Evolutionary conservation across 2,113 vertebrate genomes (phyloP).

Genomic region (Anser cygnoides): DNA sequence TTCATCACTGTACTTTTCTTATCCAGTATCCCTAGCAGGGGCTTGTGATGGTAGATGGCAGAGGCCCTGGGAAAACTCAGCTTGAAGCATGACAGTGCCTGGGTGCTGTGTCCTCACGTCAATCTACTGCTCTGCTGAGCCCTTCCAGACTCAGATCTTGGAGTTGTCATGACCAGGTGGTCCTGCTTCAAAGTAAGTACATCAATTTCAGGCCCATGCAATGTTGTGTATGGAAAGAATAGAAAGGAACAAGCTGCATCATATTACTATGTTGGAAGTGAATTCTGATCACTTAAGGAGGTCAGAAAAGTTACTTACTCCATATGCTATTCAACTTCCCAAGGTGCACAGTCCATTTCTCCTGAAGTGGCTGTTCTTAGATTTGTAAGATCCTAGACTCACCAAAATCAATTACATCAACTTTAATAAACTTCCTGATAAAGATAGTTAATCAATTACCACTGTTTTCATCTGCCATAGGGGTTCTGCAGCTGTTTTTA

Average conservation of each 20-base stretch:
- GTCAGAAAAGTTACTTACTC: neutral
- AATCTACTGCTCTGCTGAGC: neutral
- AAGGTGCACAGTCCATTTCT: neutral
- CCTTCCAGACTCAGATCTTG: neutral
- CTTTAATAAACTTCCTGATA: constrained; percentile 10
- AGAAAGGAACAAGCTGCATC: neutral
- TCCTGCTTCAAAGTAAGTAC: neutral
- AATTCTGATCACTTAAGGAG: neutral
- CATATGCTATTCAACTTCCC: neutral
- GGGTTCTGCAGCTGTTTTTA: constrained; percentile 1
- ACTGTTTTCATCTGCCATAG: neutral
- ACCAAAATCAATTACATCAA: constrained; percentile 18
- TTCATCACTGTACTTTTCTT: neutral
- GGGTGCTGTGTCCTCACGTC: neutral
- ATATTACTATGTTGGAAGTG: no score
- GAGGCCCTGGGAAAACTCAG: neutral
- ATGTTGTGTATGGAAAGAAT: neutral
- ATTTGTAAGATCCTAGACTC: neutral
- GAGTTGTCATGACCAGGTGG: neutral
- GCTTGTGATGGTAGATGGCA: neutral
- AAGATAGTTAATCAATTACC: constrained; percentile 25
- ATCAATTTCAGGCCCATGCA: no score
- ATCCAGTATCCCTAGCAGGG: no score
- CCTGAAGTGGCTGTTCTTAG: neutral
- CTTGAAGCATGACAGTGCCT: neutral